phyloP scores from a whole-genome alignment of 37 sponge, comb jelly and placozoan genomes.

The Theonella swinhoei region DNA sequence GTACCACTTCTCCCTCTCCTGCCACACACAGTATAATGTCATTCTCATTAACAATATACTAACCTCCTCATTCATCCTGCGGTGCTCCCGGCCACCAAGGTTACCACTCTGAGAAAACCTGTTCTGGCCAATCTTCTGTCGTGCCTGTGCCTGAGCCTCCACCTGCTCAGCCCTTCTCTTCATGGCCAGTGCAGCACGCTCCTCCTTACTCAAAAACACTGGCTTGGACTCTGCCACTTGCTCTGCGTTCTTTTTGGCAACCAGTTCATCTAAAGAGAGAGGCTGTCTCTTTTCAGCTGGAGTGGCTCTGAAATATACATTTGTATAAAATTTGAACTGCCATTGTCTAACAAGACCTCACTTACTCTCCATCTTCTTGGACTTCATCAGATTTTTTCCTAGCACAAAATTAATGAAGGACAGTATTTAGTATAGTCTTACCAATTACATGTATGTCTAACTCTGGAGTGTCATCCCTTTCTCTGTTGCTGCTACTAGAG shows the following conservation, averaged over 20 bases:
- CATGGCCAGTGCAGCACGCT: conserved; percentile 82
- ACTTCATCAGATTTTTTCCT: too few species aligned
- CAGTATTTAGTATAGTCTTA: too few species aligned
- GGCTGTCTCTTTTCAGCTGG: conserved; percentile 62
- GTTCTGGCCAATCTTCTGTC: conserved; percentile 37
- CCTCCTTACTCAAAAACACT: conserved; percentile 88
- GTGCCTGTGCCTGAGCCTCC: conserved; percentile 48
- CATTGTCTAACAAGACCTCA: too few species aligned
- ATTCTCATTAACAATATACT: neutral
- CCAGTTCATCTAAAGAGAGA: conserved; percentile 91
- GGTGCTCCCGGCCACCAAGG: neutral
- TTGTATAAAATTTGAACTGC: neutral
- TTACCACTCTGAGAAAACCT: neutral
- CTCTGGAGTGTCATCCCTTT: conserved; percentile 6
- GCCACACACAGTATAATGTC: neutral
- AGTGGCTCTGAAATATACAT: too few species aligned
- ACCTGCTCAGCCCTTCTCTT: conserved; percentile 82
- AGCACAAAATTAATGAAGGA: too few species aligned
- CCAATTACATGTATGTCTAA: neutral
- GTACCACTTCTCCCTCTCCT: conserved; percentile 48
- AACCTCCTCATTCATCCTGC: neutral
- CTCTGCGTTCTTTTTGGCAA: conserved; percentile 84
- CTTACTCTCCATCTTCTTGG: too few species aligned
- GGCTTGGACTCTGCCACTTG: conserved; percentile 84
- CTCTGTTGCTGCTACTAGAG: conserved; percentile 25